Conservation (phyloP, 2,888 invertebrate species). For the Apeira syringaria region DNA sequence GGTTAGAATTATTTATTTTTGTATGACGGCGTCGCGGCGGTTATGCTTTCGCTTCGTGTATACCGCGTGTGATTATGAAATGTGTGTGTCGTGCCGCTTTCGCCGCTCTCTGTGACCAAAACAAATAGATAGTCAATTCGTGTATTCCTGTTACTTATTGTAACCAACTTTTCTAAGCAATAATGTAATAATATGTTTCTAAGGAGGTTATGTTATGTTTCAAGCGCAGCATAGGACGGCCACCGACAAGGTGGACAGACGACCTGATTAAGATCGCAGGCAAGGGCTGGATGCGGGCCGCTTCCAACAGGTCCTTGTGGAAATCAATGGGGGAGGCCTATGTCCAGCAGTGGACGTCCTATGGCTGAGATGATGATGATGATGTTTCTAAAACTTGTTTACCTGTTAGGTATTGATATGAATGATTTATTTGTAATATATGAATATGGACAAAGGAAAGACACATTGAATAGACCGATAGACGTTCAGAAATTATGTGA, state of each 20-base stretch:
- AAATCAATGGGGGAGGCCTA: too few relatives aligned
- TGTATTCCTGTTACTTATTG: constrained; percentile 26
- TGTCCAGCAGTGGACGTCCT: too few relatives aligned
- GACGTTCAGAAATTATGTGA: background rate
- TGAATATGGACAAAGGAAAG: background rate
- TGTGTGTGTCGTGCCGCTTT: constrained; percentile 11
- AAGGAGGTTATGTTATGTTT: too few relatives aligned
- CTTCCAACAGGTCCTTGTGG: too few relatives aligned
- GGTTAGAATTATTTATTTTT: constrained; percentile 48
- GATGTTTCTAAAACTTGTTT: constrained; percentile 7
- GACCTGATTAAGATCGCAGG: too few relatives aligned
- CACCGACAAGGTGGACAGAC: too few relatives aligned
- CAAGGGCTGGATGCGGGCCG: too few relatives aligned
- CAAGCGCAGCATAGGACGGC: too few relatives aligned
- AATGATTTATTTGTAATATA: background rate
- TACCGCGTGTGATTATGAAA: constrained; percentile 5
- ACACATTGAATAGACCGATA: background rate
- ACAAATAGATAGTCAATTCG: constrained; percentile 31
- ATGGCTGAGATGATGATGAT: too few relatives aligned
- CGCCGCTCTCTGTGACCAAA: constrained; percentile 24
- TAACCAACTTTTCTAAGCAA: constrained; percentile 6
- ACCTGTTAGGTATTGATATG: constrained; percentile 7
- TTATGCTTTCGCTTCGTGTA: constrained; percentile 1
- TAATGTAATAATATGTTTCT: background rate
- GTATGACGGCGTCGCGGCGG: constrained; percentile 33